Percentiles rank a stretch among this genome's conserved stretches.
Evolutionary conservation across 2,113 vertebrate genomes (phyloP).

Genomic region (Poeciliopsis turrubarensis): DNA sequence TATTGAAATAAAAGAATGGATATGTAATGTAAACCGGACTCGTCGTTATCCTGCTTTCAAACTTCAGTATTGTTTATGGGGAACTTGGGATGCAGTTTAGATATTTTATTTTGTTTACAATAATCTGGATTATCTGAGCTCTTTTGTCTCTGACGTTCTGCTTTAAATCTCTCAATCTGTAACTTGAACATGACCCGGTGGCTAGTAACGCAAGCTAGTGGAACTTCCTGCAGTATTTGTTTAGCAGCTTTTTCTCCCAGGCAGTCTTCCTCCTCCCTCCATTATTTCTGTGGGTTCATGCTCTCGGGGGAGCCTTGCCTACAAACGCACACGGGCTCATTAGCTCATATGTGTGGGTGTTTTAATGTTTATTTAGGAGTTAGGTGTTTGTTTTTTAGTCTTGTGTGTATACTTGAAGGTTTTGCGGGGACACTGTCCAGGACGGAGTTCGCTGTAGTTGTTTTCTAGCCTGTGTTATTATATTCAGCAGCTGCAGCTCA

Average conservation of each 20-base stretch:
- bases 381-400: constrained; percentile 43
- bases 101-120: not conserved
- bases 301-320: constrained; percentile 60
- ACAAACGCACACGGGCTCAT: constrained; percentile 72
- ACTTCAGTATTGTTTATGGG: not conserved
- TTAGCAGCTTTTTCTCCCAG: constrained; percentile 59
- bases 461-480: constrained; percentile 18
- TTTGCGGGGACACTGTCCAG: constrained; percentile 23
- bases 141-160: not conserved
- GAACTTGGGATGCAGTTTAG: not conserved
- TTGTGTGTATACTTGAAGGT: constrained; percentile 21
- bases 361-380: constrained; percentile 37
- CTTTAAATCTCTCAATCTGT: constrained; percentile 23
- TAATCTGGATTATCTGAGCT: not conserved
- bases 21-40: too few species aligned
- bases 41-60: not conserved
- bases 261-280: constrained; percentile 44
- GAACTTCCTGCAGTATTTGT: constrained; percentile 60
- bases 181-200: constrained; percentile 22
- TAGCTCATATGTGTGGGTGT: constrained; percentile 44
- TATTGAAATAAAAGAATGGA: too few species aligned
- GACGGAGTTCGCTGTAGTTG: constrained; percentile 24
- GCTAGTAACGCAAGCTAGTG: constrained; percentile 19
- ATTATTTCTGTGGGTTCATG: constrained; percentile 59
- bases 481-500: constrained; percentile 42